These are phyloP conservation scores for Oopsacas minuta DNA, from an alignment of 37 sponge, comb jelly and placozoan genomes.

Conservation along the genomic window DNA sequence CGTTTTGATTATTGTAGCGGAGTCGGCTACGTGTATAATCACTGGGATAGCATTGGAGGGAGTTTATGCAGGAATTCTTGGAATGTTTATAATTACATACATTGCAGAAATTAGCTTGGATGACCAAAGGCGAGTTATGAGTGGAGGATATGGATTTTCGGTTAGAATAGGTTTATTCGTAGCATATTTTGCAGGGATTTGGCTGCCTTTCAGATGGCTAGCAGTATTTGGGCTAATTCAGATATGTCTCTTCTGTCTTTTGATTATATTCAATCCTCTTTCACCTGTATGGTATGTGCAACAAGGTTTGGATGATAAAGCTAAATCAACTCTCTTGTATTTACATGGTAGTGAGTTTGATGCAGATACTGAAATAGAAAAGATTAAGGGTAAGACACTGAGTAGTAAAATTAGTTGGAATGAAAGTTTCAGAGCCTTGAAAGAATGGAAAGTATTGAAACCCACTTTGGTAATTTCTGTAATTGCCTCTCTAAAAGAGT, in stretches of 20 bases:
- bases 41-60: not conserved
- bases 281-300: not conserved
- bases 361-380: not conserved
- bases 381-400: not conserved
- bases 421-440: not conserved
- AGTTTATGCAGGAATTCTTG: not conserved
- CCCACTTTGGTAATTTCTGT: not conserved
- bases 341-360: slow-evolving; percentile 1
- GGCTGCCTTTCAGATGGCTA: not conserved
- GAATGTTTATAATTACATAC: not conserved
- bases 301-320: not conserved
- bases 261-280: not conserved
- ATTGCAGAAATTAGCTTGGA: not conserved
- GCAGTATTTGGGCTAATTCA: not conserved
- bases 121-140: not conserved
- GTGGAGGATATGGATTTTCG: not conserved
- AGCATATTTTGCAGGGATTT: not conserved
- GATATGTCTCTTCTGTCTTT: not conserved
- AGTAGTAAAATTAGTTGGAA: not conserved
- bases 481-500: not conserved
- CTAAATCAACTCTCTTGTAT: not conserved
- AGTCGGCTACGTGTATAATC: not conserved
- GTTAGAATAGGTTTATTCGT: not conserved
- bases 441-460: slow-evolving; percentile 3
- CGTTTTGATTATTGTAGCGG: not conserved